These are phyloP conservation scores for Tetraodon nigroviridis DNA, from an alignment of 2,113 vertebrate genomes.

Conservation along the genomic window DNA sequence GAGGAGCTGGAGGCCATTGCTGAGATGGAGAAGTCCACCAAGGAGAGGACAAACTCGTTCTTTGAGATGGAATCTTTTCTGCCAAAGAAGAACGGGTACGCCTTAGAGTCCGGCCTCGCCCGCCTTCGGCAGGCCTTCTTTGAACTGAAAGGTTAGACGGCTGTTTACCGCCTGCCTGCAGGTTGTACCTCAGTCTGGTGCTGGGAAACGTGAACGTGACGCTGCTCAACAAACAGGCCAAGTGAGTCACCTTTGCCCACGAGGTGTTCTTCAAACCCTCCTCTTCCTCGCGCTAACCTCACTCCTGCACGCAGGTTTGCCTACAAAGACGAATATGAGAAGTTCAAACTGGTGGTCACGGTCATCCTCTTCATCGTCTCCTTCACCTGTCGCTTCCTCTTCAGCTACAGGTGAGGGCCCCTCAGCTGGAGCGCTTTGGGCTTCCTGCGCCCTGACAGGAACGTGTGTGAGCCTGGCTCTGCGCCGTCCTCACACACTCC, in stretches of 20 bases:
- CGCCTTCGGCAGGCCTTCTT: neutral
- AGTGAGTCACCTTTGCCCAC: slow-evolving; percentile 71
- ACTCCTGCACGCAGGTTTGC: slow-evolving; percentile 79
- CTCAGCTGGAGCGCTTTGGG: too few relatives aligned
- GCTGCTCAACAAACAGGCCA: slow-evolving; percentile 92
- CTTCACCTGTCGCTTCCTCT: slow-evolving; percentile 86
- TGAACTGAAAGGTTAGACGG: neutral
- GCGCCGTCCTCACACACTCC: neutral
- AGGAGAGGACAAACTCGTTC: slow-evolving; percentile 80
- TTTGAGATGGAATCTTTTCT: slow-evolving; percentile 97
- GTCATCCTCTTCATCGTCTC: slow-evolving; percentile 92
- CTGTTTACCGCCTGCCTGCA: slow-evolving; percentile 47
- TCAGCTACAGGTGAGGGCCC: slow-evolving; percentile 85
- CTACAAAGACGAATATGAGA: slow-evolving; percentile 97
- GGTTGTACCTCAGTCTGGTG: slow-evolving; percentile 93
- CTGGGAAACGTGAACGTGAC: slow-evolving; percentile 95
- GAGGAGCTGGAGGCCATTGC: slow-evolving; percentile 61
- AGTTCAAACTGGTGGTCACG: slow-evolving; percentile 93
- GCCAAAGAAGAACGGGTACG: slow-evolving; percentile 92
- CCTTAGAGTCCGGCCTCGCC: neutral
- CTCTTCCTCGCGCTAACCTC: neutral
- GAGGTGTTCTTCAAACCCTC: neutral
- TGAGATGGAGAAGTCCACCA: slow-evolving; percentile 80
- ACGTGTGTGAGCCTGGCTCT: neutral
- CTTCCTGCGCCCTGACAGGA: too few relatives aligned